Evolutionary conservation across 2,888 invertebrate genomes (phyloP).

Genomic region (Leptinotarsa tumamoca): DNA sequence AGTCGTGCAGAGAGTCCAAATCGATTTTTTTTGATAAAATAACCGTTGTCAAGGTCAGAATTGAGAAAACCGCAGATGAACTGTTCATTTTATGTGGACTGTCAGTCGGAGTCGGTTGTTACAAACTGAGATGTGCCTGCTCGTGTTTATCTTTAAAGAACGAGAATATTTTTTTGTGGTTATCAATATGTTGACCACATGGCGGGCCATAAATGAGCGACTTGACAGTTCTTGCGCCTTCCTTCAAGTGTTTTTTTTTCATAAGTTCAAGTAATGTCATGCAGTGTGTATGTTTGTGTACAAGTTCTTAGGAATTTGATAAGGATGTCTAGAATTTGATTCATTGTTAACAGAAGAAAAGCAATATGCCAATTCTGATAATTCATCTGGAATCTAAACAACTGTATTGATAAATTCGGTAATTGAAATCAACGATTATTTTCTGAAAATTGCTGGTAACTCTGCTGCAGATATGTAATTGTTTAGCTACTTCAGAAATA

Average conservation of each 20-base stretch:
- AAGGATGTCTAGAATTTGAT: too few species aligned
- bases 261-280: not conserved
- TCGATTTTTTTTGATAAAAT: slow-evolving; percentile 47
- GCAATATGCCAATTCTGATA: too few species aligned
- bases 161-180: slow-evolving; percentile 4
- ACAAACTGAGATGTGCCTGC: slow-evolving; percentile 1
- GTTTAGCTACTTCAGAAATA: too few species aligned
- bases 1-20: slow-evolving; percentile 55
- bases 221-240: not conserved
- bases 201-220: slow-evolving; percentile 13
- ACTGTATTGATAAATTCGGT: too few species aligned
- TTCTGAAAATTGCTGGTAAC: too few species aligned
- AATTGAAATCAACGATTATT: too few species aligned
- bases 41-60: not conserved
- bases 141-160: slow-evolving; percentile 15
- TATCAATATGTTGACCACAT: slow-evolving; percentile 32
- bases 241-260: not conserved
- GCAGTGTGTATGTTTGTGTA: not conserved
- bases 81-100: slow-evolving; percentile 12
- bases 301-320: not conserved
- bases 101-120: not conserved
- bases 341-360: too few species aligned
- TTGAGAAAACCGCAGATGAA: slow-evolving; percentile 2
- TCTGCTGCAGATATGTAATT: too few species aligned
- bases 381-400: too few species aligned